Evolutionary conservation across 2,113 vertebrate genomes (phyloP), one percentile per base, ranked within the genome.

Genomic region (Gymnocephalus cernua): DNA sequence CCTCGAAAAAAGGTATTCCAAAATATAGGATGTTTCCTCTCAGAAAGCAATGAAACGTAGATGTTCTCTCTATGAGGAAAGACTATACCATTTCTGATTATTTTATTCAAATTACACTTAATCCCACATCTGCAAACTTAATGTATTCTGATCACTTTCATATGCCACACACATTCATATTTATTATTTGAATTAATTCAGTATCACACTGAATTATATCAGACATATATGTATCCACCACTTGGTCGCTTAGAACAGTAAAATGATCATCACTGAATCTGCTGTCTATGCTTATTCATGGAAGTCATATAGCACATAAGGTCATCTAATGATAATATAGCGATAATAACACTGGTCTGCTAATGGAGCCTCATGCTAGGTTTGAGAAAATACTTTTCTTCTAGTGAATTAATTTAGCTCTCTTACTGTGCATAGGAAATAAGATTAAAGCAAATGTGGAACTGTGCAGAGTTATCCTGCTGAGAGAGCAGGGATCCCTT

Each of bases 1-100:
- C n/a, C 8, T 48, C 32, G 27, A 44, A 66, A 70, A 64, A 58
- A 82, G 38, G 41, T 61, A 81, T 80, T 66, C 15, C 41, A 48
- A 32, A 67, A 80, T 72, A 76, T 56, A 47, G 35, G 77, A 89
- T 74, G 78, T 84, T 83, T 84, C 65, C 56, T 27, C 19, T 64
- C 21, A 77, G 51, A 74, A 63, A 73, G 66, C 23, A 83, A 84
- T 66, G 25, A 54, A 69, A 73, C 19, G 35, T 61, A 83, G 73
- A 75, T 79, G 62, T 59, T 48, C 21, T 41, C 5, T 58, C 51
- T 18, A 15, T 12, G 3, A 68, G 9, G 10, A 50, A 25, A 29
- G 16, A 9, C 12, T 14, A 50, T 2, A 67, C 15, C 41, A 25
- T 44, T 59, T 68, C 54, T 54, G 2, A 57, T 57, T 47, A 6